Evolutionary conservation across 2,797 vertebrate genomes (phyloP), one percentile per base, ranked within the genome.

Genomic region (Hozukius guyotensis): DNA sequence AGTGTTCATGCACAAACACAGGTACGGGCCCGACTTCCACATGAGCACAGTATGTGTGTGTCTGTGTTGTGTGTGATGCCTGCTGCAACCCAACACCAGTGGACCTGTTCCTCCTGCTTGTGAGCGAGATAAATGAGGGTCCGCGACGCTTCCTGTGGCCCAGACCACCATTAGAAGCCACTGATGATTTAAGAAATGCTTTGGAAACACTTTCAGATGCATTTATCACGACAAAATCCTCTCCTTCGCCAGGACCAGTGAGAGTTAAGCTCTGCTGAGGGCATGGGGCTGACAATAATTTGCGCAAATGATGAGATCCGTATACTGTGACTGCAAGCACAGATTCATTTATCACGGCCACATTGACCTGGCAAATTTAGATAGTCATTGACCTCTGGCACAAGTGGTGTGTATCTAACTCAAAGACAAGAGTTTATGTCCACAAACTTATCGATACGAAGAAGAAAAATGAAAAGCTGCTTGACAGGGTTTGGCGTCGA

Each of bases 141-240:
- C 76, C 12, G 1, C 31, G 66, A 62, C 3, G n/a, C 62, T 85
- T 67, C 57, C 38, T 38, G 67, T 69, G 62, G 74, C 7, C 72
- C 62, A 77, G 64, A 84, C 71, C 74, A 52, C 77, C 69, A 75
- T 82, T 76, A 81, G 62, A 80, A 84, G 80, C 52, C 72, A 18
- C 55, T 67, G 78, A 87, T 75, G 76, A 89, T 89, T 87, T 87
- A 85, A 82, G 65, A 82, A 89, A 89, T 55, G 60, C 74, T 77
- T 77, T 82, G 85, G 85, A 88, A 87, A 90, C 59, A 78, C 78
- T 86, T 76, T 66, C 67, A 85, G 87, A 86, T 82, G 68, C 80
- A 87, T 91, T 89, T 80, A 89, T 88, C 82, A 89, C 3, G 3
- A 84, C 73, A 64, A 75, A 78, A 82, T 67, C 34, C 11, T 10